These are phyloP conservation scores for Falco rusticolus DNA, from an alignment of 2,797 vertebrate genomes.

Conservation along the genomic window DNA sequence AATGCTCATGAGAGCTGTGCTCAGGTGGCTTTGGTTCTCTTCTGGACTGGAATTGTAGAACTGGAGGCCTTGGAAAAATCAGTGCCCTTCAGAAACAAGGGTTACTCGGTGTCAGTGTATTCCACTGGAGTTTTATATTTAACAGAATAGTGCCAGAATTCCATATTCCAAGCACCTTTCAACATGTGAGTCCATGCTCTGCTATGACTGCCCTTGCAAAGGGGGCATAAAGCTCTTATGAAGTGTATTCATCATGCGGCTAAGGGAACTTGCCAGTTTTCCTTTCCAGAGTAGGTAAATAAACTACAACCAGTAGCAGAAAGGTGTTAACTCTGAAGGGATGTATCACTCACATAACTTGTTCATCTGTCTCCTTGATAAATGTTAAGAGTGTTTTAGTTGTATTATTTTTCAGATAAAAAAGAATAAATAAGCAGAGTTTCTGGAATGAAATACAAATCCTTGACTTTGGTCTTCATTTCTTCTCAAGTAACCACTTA, in stretches of 20 bases:
- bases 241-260: background rate
- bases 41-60: background rate
- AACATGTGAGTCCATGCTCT: background rate
- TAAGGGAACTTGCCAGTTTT: background rate
- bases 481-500: background rate
- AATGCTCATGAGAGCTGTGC: fast-evolving
- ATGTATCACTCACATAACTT: background rate
- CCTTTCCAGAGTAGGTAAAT: background rate
- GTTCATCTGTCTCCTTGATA: background rate
- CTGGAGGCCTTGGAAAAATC: background rate
- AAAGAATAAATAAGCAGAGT: background rate
- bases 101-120: background rate
- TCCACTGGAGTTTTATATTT: background rate
- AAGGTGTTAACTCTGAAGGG: background rate
- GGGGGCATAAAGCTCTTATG: background rate
- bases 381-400: background rate
- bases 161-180: background rate
- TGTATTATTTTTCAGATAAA: background rate
- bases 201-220: background rate
- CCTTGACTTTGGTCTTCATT: background rate
- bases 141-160: background rate
- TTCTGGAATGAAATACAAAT: background rate
- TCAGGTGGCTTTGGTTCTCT: background rate
- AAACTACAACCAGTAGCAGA: background rate
- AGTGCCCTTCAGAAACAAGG: background rate